Evolutionary conservation across 2,797 vertebrate species (phyloP), one percentile per base, ranked within the genome.

Genomic region (Manis pentadactyla): DNA sequence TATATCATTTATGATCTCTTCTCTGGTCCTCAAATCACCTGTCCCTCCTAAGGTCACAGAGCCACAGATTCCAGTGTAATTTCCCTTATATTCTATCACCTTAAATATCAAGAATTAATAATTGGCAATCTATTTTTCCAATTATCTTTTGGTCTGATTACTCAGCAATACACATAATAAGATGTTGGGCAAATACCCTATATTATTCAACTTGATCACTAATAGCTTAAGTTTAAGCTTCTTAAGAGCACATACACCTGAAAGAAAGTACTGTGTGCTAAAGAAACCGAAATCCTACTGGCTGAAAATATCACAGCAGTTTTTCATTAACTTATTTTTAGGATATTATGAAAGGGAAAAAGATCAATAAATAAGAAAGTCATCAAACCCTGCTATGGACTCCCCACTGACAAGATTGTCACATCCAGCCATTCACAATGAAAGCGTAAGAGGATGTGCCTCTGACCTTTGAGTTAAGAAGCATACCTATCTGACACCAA

Each of bases 41-140:
- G 6, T 37, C 17, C 17, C 23, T 79, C 61, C 3, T 29, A 77
- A 64, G 19, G 31, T 78, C 34, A 83, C 42, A 59, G 23, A 77
- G 46, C 9, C 74, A 79, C 2, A 63, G 31, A 90, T 4, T 86
- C 2, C 19, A 81, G 5, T 77, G 11, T 31, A n/a, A 93, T 85
- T 88, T 93, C 29, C 5, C 4, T 59, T 37, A 63, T 29, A 61
- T 5, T 92, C 51, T 68, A 42, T 34, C 59, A 34, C 18, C 25
- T 74, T 79, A 46, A 95, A 34, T 78, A 78, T 29, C 31, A 90
- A 55, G 29, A 94, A 81, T 23, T 86, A 73, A 93, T 61, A 83
- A 74, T 8, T 68, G 5, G 18, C 3, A 66, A n/a, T 13, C 46
- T 68, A 18, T 71, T 85, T 94, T 81, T 83, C 55, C 1, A 84